These are phyloP conservation scores for Hypercompe scribonia DNA, from an alignment of 2,888 invertebrate species.

Conservation along the genomic window DNA sequence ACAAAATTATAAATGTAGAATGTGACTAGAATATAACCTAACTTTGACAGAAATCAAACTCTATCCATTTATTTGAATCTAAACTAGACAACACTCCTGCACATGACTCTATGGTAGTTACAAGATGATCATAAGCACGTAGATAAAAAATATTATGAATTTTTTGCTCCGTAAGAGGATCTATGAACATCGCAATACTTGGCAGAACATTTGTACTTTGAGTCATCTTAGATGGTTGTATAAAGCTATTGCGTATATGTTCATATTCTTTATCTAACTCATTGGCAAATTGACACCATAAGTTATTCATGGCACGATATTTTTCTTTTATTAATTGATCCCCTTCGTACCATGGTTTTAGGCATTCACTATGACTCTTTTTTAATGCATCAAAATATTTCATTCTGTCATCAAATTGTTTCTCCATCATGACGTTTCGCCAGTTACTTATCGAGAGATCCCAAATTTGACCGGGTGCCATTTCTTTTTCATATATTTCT, in stretches of 20 bases:
- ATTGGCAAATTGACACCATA: slow-evolving; percentile 68
- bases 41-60: slow-evolving; percentile 74
- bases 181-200: neutral
- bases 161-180: slow-evolving; percentile 36
- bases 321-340: slow-evolving; percentile 68
- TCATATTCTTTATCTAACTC: slow-evolving; percentile 67
- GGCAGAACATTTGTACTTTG: neutral
- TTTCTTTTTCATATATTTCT: slow-evolving; percentile 62
- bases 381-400: slow-evolving; percentile 67
- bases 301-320: slow-evolving; percentile 61
- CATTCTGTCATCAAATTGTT: slow-evolving; percentile 75
- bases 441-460: slow-evolving; percentile 73
- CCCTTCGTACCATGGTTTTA: slow-evolving; percentile 76
- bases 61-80: slow-evolving; percentile 77
- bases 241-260: slow-evolving; percentile 41
- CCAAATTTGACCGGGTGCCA: slow-evolving; percentile 65
- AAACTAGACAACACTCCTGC: slow-evolving; percentile 76
- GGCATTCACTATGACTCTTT: slow-evolving; percentile 62
- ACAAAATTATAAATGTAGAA: neutral
- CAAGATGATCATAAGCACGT: slow-evolving; percentile 66
- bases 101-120: slow-evolving; percentile 65
- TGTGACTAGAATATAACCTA: slow-evolving; percentile 6
- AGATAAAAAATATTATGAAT: slow-evolving; percentile 69
- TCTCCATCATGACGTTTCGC: slow-evolving; percentile 72
- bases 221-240: neutral